phyloP scores from a whole-genome alignment of 92 coral and sea anemone genomes.

The Epizoanthus scotinus region DNA sequence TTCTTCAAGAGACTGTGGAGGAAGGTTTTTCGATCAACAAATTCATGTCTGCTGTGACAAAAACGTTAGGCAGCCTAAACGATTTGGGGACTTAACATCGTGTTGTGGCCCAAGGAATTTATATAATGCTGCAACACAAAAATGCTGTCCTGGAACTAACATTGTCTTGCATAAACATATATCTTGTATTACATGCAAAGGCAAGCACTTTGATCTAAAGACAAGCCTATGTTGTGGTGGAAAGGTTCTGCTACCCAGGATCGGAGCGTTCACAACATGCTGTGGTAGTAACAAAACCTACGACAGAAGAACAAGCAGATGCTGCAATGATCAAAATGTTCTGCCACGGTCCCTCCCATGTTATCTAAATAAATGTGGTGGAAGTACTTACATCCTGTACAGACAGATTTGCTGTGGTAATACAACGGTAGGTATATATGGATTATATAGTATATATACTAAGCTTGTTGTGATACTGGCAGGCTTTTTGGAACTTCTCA shows the following conservation, averaged over 20 bases:
- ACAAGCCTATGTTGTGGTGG: background rate
- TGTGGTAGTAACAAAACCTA: background rate
- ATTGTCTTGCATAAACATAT: background rate
- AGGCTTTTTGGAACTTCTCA: too few relatives aligned
- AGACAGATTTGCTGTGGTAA: background rate
- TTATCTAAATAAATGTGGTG: background rate
- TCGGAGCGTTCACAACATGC: background rate
- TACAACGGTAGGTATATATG: background rate
- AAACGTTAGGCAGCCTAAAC: background rate
- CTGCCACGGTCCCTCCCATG: background rate
- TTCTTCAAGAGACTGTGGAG: background rate
- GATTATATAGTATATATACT: background rate
- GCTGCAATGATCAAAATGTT: background rate
- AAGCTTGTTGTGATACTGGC: too few relatives aligned
- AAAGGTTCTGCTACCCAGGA: background rate
- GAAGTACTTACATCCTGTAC: background rate
- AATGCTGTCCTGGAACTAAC: background rate
- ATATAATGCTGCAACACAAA: background rate
- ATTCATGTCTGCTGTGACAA: background rate
- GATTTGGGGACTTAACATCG: background rate
- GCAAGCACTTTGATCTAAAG: background rate
- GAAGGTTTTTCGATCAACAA: background rate
- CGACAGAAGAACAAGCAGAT: background rate
- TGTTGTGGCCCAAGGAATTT: background rate
- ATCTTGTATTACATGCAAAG: background rate